Evolutionary conservation across 2,888 invertebrate genomes (phyloP), one percentile per base, ranked within the genome.

Genomic region (Schizaphis graminum): DNA sequence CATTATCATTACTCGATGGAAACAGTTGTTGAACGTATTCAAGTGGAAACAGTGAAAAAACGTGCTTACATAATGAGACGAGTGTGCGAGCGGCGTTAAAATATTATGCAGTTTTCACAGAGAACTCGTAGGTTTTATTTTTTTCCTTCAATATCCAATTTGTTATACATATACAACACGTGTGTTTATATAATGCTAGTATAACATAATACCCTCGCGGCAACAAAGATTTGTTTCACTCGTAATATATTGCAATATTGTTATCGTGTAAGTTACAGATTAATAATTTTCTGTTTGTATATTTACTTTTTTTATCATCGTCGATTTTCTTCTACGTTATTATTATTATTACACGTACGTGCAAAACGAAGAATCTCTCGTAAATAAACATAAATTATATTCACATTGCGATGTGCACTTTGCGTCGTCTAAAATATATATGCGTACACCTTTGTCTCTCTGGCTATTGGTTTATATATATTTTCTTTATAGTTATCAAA

Each of bases 341-440:
- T 89, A 89, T 56, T 88, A 88, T 56, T 89, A 89, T 89, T 56
- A 89, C 26, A 89, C 26, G 26, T 57, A 57, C 10, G 35, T 24
- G 24, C 3, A 28, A 35, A 67, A 49, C 8, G 47, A 90, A 67
- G 13, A 49, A 49, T n/a, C 49, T n/a, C n/a, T 67, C 49, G 49
- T 67, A 47, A 90, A 67, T 67, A 67, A 67, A 90, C 47, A 16
- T 90, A 49, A 89, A 90, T 16, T 47, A 90, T 90, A 77, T 13
- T 41, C 35, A 35, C 28, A 57, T 56, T 35, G 8, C 26, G 28
- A 47, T 67, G 21, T 47, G 28, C n/a, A n/a, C 44, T 89, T n/a
- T 28, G n/a, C n/a, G 28, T 28, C 44, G 56, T 41, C 26, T 41
- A 89, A 57, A 24, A 53, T 49, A n/a, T 61, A 28, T 44, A 41